phyloP scores from a whole-genome alignment of 2,113 vertebrate species.

The Chaetura pelagica region DNA sequence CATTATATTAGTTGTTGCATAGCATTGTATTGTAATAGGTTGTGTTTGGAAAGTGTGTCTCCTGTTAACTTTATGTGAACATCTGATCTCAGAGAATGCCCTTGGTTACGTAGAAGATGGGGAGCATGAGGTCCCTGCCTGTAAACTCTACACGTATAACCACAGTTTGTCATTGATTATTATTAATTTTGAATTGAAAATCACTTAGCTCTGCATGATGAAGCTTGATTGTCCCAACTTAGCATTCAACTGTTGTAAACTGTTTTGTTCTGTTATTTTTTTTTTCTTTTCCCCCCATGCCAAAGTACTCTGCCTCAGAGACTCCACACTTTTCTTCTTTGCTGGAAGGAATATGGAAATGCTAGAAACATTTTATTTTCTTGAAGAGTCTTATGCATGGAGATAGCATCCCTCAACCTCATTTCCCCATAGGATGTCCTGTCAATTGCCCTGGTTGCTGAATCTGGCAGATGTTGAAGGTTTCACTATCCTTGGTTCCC shows the following conservation, averaged over 20 bases:
- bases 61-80: not conserved
- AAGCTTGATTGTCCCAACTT: not conserved
- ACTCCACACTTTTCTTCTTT: not conserved
- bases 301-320: not conserved
- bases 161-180: not conserved
- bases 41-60: not conserved
- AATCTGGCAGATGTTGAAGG: not conserved
- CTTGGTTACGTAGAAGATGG: not conserved
- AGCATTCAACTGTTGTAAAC: not conserved
- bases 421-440: not conserved
- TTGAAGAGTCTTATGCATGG: not conserved
- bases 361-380: not conserved
- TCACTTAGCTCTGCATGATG: not conserved
- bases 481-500: not conserved
- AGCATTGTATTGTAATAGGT: not conserved
- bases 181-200: not conserved
- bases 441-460: not conserved
- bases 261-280: not conserved
- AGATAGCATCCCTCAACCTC: not conserved
- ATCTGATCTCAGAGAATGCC: not conserved
- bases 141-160: not conserved
- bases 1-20: too few species aligned
- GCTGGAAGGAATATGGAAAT: not conserved
- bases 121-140: not conserved
- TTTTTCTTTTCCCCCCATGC: rapidly evolving